phyloP scores from a whole-genome alignment of 2,113 vertebrate genomes.

The Campylorhamphus procurvoides region DNA sequence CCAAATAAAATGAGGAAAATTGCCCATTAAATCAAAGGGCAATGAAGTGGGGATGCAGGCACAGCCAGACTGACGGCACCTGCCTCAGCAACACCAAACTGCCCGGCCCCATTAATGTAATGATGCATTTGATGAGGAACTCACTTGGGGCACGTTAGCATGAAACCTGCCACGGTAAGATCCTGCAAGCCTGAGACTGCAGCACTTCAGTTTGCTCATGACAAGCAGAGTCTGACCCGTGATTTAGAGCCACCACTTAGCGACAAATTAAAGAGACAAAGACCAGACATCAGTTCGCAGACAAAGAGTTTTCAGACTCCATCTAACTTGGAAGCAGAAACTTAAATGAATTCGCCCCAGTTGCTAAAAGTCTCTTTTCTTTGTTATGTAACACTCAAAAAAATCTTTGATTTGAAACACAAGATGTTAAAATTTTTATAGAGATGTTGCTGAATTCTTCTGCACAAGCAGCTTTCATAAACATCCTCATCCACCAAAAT shows the following conservation, averaged over 20 bases:
- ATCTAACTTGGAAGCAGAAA: neutral
- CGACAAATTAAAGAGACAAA: conserved; percentile 10
- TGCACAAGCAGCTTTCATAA: neutral
- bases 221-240: neutral
- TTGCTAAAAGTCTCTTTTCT: neutral
- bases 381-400: conserved; percentile 7
- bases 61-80: neutral
- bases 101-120: conserved; percentile 26
- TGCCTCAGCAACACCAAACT: neutral
- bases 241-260: neutral
- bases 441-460: neutral
- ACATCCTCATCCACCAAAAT: conserved; percentile 20
- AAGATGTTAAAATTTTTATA: neutral
- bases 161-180: neutral
- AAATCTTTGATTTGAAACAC: neutral
- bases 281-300: neutral
- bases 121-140: neutral
- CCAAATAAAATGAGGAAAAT: conserved; percentile 31
- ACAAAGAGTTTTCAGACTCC: neutral
- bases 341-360: neutral
- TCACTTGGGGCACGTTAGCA: neutral
- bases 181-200: neutral
- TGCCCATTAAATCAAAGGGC: conserved; percentile 13
- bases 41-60: neutral
- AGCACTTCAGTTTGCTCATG: neutral